Conservation (phyloP, 2,113 vertebrate genomes). For the Zapornia atra region DNA sequence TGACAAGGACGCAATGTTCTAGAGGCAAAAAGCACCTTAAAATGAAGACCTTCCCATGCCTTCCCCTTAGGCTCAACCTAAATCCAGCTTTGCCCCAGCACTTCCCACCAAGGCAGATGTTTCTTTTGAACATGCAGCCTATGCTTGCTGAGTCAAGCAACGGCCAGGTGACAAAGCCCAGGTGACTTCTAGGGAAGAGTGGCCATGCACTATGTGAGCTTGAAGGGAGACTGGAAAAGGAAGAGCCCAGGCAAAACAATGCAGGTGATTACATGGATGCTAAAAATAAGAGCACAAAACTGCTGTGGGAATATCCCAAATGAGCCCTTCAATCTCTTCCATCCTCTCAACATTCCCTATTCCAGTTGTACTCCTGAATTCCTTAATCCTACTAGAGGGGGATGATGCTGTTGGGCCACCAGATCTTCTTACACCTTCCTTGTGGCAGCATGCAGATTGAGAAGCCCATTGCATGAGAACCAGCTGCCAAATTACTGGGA, state of each 20-base stretch:
- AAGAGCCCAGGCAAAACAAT: background rate
- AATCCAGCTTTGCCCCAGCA: background rate
- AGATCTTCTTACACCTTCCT: background rate
- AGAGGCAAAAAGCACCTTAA: background rate
- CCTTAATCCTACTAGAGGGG: background rate
- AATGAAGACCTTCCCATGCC: background rate
- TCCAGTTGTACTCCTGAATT: background rate
- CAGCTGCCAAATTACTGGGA: background rate
- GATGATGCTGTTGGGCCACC: background rate
- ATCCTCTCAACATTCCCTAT: fast-evolving
- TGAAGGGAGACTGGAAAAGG: background rate
- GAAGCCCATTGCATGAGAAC: background rate
- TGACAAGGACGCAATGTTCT: background rate
- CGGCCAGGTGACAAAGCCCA: background rate
- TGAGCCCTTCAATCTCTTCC: background rate
- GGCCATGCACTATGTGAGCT: background rate
- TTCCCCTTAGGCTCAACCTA: background rate
- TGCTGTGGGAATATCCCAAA: background rate
- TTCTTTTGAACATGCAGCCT: background rate
- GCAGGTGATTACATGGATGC: background rate
- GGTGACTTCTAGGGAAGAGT: background rate
- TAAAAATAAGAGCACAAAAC: background rate
- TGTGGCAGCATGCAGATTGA: background rate
- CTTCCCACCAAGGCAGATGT: background rate
- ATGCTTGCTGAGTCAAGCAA: background rate